Base-by-base conservation (phyloP, 2,888 invertebrate genomes). In the Aphidius colemani region DNA sequence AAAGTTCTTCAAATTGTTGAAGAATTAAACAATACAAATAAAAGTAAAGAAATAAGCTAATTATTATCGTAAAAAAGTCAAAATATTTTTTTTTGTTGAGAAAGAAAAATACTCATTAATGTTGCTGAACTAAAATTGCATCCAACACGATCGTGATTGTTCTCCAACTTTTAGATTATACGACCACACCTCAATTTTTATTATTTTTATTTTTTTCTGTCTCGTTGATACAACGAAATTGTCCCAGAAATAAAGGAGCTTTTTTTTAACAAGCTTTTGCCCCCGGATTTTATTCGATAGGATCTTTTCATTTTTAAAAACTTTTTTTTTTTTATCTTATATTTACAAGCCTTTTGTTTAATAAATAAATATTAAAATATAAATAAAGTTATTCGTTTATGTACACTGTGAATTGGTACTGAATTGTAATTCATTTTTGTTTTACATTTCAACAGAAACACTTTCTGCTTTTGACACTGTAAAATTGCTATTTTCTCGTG, bases 141-240 rank as follows among this genome's bases (percentile, higher is more conserved):
- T 48, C 59, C 69, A 61, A 64, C 63, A 59, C 61, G 63, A 57
- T 57, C 60, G 63, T 30, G 30, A 67, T 65, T 66, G 66, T 64
- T 55, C 55, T 61, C 55, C 60, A 44, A 50, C 53, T 44, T 48
- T 50, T 51, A 30, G 46, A 58, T n/a, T 43, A 53, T 40, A 45
- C 44, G 48, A 44, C 30, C 45, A 39, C 45, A 18, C 49, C 56
- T 53, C 13, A 18, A 63, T 46, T 51, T 51, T 61, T 64, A 18
- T 39, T 53, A 51, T 48, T 40, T 44, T 49, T 49, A 44, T 55
- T 13, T 64, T 48, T 11, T 30, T 11, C 55, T 45, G 51, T 63
- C 45, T 50, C 43, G 13, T n/a, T 18, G 43, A 30, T 30, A 30
- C 30, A 5, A 30, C 30, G 30, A 41, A 8, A 46, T 57, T 18